Conservation (phyloP, 1,140 invertebrate species). For the Caenorhabditis briggsae region DNA sequence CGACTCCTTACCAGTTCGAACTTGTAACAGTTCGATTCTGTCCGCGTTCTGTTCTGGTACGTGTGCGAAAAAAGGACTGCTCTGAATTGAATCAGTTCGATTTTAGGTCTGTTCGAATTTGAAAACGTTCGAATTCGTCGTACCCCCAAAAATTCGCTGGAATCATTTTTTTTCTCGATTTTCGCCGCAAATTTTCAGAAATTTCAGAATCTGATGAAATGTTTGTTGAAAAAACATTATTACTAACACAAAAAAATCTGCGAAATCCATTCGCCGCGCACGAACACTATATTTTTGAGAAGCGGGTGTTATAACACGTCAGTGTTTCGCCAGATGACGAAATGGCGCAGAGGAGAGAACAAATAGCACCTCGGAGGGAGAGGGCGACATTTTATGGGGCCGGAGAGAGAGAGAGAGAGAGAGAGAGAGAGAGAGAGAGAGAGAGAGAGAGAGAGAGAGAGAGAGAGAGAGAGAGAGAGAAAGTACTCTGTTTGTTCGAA, state of each 20-base stretch:
- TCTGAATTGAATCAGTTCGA: no score
- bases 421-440: slow-evolving; percentile 50
- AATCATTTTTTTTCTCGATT: no score
- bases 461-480: neutral
- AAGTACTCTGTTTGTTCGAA: neutral
- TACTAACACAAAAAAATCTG: neutral
- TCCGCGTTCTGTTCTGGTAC: no score
- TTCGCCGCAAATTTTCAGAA: no score
- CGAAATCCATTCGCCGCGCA: neutral
- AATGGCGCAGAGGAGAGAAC: slow-evolving; percentile 16
- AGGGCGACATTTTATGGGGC: neutral
- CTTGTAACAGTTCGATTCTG: no score
- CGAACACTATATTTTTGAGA: neutral
- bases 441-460: slow-evolving; percentile 34
- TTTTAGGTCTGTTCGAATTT: no score
- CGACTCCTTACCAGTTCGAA: no score
- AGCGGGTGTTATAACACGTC: slow-evolving; percentile 37
- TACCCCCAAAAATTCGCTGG: no score
- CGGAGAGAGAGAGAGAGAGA: neutral
- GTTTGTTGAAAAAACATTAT: neutral
- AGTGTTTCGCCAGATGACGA: slow-evolving; percentile 39
- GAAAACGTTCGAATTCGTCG: no score
- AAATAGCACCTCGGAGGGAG: slow-evolving; percentile 70
- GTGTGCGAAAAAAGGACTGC: no score
- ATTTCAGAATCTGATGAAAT: no score